Percentiles rank a stretch among this genome's conserved stretches.
Conservation (phyloP, 2,797 vertebrate genomes). For the Muraenolepis orangiensis region DNA sequence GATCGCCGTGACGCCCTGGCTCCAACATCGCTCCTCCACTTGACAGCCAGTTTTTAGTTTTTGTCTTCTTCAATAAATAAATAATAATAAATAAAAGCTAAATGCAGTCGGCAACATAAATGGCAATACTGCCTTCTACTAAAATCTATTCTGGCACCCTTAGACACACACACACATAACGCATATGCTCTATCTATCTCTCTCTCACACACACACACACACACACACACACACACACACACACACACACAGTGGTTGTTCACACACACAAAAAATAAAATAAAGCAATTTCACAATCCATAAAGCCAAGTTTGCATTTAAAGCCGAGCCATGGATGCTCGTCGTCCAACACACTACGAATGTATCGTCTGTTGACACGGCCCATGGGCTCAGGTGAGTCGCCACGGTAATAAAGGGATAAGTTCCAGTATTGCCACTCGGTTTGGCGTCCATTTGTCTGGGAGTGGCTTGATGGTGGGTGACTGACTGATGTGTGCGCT, state of each 20-base stretch:
- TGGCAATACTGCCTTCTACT: neutral
- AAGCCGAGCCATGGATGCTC: constrained; percentile 20
- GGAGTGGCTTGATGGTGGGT: constrained; percentile 40
- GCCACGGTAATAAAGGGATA: constrained; percentile 25
- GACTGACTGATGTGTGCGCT: constrained; percentile 37
- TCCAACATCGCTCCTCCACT: neutral
- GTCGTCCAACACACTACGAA: constrained; percentile 36
- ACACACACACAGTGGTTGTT: neutral
- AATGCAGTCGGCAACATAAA: constrained; percentile 5
- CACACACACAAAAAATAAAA: neutral
- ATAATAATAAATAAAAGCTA: too few relatives aligned
- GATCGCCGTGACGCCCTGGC: neutral
- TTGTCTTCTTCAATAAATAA: neutral
- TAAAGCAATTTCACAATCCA: constrained; percentile 24
- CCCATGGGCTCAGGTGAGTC: constrained; percentile 28
- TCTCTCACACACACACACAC: constrained; percentile 7
- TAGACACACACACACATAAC: constrained; percentile 6
- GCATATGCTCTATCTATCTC: too few relatives aligned
- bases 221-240: neutral
- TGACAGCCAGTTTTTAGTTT: constrained; percentile 4
- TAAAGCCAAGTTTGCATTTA: neutral
- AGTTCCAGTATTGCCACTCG: constrained; percentile 37
- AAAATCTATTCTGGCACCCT: constrained; percentile 10
- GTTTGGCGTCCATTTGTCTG: constrained; percentile 49
- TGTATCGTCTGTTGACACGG: constrained; percentile 15